Percentiles rank a stretch among this genome's conserved stretches.
These are phyloP conservation scores for Trichogramma dendrolimi DNA, from an alignment of 2,888 invertebrate species.

Conservation along the genomic window DNA sequence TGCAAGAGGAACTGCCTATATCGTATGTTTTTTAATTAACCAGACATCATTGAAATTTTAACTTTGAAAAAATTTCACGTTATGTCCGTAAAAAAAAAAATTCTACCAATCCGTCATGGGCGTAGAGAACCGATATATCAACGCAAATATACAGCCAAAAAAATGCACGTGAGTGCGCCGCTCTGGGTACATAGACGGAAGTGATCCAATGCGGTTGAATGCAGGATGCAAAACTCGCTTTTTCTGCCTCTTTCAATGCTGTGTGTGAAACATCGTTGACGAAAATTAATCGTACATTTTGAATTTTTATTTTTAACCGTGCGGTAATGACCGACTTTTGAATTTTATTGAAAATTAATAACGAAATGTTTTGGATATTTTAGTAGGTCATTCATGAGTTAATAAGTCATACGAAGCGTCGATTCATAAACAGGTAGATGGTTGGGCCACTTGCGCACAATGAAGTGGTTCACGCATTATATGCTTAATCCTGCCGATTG, in stretches of 20 bases:
- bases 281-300: too few species aligned
- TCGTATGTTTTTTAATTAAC: too few species aligned
- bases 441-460: too few species aligned
- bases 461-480: too few species aligned
- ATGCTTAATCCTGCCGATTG: too few species aligned
- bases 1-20: too few species aligned
- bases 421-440: neutral
- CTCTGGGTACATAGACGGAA: slow-evolving; percentile 20
- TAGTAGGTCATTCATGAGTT: neutral
- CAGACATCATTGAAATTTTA: too few species aligned
- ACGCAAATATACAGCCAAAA: neutral
- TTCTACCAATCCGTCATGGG: neutral
- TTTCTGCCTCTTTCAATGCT: neutral
- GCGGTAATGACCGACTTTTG: neutral
- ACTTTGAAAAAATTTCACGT: neutral
- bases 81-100: neutral
- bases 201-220: slow-evolving; percentile 24
- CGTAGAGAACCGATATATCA: neutral
- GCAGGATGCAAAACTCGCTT: slow-evolving; percentile 16
- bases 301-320: neutral
- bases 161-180: neutral
- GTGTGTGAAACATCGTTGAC: too few species aligned
- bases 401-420: neutral
- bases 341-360: neutral
- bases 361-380: neutral